Conservation (phyloP, 2,113 vertebrate species). For the Nibea albiflora region DNA sequence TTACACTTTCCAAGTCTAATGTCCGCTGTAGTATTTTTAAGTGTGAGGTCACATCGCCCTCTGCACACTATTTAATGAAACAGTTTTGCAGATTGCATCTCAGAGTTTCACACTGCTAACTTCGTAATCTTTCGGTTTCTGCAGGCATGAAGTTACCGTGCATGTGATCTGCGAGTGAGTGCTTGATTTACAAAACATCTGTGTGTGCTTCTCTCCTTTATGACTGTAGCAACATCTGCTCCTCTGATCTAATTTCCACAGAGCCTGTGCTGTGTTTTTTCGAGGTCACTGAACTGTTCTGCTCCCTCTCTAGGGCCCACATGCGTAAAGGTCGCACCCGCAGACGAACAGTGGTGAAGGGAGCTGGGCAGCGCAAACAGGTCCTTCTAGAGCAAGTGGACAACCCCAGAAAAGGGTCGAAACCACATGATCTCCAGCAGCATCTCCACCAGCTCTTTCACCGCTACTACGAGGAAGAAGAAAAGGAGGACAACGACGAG, state of each 20-base stretch:
- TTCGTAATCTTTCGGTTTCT: not conserved
- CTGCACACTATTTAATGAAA: not conserved
- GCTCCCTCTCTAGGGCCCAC: constrained; percentile 82
- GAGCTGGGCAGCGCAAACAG: constrained; percentile 83
- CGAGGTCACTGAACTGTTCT: not conserved
- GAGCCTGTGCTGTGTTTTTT: not conserved
- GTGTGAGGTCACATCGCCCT: not conserved
- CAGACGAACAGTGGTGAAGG: constrained; percentile 89
- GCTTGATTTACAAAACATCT: constrained; percentile 25
- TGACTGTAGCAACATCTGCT: not conserved
- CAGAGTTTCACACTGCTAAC: not conserved
- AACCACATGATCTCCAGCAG: constrained; percentile 85
- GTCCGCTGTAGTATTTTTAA: no score
- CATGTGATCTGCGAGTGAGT: not conserved
- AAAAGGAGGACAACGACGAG: constrained; percentile 52
- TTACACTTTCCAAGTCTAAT: not conserved
- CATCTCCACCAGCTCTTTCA: constrained; percentile 92
- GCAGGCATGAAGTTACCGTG: not conserved
- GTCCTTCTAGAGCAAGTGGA: constrained; percentile 87
- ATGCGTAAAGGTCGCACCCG: constrained; percentile 88
- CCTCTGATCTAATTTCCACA: not conserved
- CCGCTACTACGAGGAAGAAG: constrained; percentile 84
- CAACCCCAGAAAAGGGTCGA: constrained; percentile 80
- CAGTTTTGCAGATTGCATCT: not conserved
- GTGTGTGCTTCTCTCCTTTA: not conserved